Evolutionary conservation across 2,797 vertebrate genomes (phyloP), one percentile per base, ranked within the genome.

Genomic region (Trichosurus vulpecula): DNA sequence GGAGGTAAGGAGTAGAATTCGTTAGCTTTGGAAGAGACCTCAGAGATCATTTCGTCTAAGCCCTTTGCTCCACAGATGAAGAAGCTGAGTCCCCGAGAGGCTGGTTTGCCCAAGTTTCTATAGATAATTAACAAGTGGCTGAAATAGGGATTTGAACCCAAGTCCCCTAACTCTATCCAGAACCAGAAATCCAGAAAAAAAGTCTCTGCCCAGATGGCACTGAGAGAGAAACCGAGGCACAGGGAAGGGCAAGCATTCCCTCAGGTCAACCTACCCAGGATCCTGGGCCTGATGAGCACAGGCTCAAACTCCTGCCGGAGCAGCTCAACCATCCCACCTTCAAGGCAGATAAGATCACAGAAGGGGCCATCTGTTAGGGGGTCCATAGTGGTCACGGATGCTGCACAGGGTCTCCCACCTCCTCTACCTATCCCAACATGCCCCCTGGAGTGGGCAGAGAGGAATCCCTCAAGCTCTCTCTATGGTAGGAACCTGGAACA

Each of bases 401-500:
- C 41, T 81, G 74, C 74, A 74, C 74, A 35, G 58, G 56, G 58
- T 31, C 58, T 61, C 30, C 0, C 52, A 51, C 16, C 2, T 93
- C 51, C 58, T 31, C 94, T n/a, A 58, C 41, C 96, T 41, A 51
- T 56, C 94, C 96, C 94, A 94, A 16, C 53, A 96, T 81, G 97
- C 92, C 95, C 91, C 0, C 6, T 31, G 2, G 93, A 47, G 51
- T 11, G 10, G 74, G 41, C n/a, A 47, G 41, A 81, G 41, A 81
- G 74, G 41, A 81, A 35, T 41, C 74, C 41, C 41, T 81, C 41
- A 11, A 81, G 41, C 9, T 47, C 3, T 41, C 74, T 81, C 74
- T 81, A 47, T 81, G 74, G 41, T 10, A 81, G 30, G 22, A 81
- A 74, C 22, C 41, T 81, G 93, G 47, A 35, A 54, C 57, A 52